These are phyloP conservation scores for Rynchops niger DNA, from an alignment of 2,113 vertebrate genomes.

Conservation along the genomic window DNA sequence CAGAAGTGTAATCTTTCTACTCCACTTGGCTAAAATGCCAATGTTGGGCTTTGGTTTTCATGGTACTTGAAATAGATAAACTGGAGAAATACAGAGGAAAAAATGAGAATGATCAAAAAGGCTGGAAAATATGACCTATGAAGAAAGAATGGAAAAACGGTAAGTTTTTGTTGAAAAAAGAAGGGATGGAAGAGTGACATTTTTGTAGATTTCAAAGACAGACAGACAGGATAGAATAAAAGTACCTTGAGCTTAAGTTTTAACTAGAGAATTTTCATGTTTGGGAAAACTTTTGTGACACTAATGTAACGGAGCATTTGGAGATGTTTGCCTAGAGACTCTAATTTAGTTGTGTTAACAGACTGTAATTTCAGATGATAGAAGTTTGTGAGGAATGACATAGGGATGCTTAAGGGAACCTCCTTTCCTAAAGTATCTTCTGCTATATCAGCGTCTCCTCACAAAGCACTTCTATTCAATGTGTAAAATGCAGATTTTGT, in stretches of 20 bases:
- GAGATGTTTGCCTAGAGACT: neutral
- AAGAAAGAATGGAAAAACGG: neutral
- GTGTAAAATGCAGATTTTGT: neutral
- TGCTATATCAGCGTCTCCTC: neutral
- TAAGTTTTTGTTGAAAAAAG: neutral
- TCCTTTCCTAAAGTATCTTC: neutral
- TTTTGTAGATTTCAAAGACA: neutral
- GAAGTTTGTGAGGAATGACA: neutral
- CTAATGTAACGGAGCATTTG: neutral
- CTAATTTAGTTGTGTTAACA: neutral
- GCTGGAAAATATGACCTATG: neutral
- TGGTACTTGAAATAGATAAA: neutral
- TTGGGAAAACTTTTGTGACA: neutral
- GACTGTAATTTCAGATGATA: neutral
- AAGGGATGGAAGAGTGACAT: neutral
- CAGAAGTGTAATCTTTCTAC: neutral
- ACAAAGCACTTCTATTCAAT: neutral
- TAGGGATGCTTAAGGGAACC: neutral
- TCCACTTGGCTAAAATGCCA: neutral
- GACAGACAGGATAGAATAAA: neutral
- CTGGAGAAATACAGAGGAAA: neutral
- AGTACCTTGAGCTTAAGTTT: neutral
- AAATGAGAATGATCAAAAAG: neutral
- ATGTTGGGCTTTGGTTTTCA: neutral
- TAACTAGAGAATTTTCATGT: neutral